Base-by-base conservation (phyloP, 2,113 vertebrate species). In the Nicator chloris region DNA sequence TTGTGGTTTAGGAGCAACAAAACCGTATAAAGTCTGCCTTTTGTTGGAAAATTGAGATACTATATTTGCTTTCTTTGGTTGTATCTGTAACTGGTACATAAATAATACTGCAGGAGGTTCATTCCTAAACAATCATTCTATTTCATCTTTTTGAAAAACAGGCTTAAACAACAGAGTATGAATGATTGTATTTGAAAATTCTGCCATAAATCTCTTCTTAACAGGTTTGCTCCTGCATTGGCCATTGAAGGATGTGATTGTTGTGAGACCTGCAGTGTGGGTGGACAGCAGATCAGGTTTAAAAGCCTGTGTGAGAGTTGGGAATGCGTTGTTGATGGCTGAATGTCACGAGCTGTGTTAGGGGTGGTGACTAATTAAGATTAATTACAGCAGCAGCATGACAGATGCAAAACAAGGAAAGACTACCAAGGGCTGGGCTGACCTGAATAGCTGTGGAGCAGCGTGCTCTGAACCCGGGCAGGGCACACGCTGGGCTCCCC, bases 81-180 rank as follows among this genome's bases (percentile, higher is more conserved):
- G 35, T 82, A 8, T 79, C 56, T 86, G n/a, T 60, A 93, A n/a
- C 65, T 59, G 86, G 45, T 73, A 49, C 73, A 35, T 68, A 79
- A 91, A 87, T 84, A 82, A 78, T 28, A 11, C 37, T 68, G 42
- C 31, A 54, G 70, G n/a, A 61, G 49, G 44, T 65, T 92, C 89
- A 72, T 82, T 92, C 72, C 69, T 53, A 57, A 93, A 40, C 65
- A 92, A 50, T 78, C 22, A 39, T 70, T 90, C 91, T 81, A 66
- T 81, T 92, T 39, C 24, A 15, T 83, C 35, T 51, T 50, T 66
- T 71, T 81, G 44, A 86, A 70, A 75, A 90, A 61, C 13, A 49
- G 65, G 15, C 31, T 64, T 93, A 28, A 90, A 88, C 39, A 81
- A 22, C 37, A 75, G 47, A 64, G 24, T 5, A 13, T 49, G 53